Conservation (phyloP, 2,797 vertebrate species). For the Etheostoma nigrum region DNA sequence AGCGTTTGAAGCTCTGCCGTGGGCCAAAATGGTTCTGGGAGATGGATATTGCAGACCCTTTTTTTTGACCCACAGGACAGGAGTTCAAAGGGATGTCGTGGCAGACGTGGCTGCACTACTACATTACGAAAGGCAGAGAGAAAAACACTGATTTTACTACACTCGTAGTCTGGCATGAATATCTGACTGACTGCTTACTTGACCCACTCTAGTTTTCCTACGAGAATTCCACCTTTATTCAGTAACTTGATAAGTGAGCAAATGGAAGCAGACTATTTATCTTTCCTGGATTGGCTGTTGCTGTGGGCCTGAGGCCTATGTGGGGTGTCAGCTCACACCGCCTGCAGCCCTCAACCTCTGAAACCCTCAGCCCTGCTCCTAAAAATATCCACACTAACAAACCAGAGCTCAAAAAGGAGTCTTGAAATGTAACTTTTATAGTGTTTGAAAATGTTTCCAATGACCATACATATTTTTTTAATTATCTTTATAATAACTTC, state of each 20-base stretch:
- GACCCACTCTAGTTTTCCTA: slow-evolving; percentile 32
- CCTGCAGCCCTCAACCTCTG: slow-evolving; percentile 20
- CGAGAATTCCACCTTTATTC: slow-evolving; percentile 32
- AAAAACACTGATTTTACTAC: slow-evolving; percentile 33
- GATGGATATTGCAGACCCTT: slow-evolving; percentile 51
- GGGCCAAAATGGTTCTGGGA: slow-evolving; percentile 54
- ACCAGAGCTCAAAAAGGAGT: neutral
- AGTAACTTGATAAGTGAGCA: slow-evolving; percentile 32
- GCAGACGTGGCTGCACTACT: slow-evolving; percentile 30
- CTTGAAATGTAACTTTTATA: neutral
- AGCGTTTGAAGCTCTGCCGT: slow-evolving; percentile 65
- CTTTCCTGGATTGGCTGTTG: slow-evolving; percentile 16
- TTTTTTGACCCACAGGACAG: slow-evolving; percentile 60
- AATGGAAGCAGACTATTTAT: slow-evolving; percentile 38
- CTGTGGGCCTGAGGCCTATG: slow-evolving; percentile 42
- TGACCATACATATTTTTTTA: neutral
- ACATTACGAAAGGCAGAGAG: slow-evolving; percentile 28
- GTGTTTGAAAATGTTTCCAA: neutral
- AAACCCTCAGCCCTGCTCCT: slow-evolving; percentile 15
- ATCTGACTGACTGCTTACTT: slow-evolving; percentile 32
- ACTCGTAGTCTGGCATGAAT: slow-evolving; percentile 26
- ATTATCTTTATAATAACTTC: neutral
- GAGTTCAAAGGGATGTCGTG: slow-evolving; percentile 69
- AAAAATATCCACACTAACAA: slow-evolving; percentile 11
- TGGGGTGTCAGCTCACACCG: slow-evolving; percentile 21